Base-by-base conservation (phyloP, 2,113 vertebrate species). In the Calidris pygmaea region DNA sequence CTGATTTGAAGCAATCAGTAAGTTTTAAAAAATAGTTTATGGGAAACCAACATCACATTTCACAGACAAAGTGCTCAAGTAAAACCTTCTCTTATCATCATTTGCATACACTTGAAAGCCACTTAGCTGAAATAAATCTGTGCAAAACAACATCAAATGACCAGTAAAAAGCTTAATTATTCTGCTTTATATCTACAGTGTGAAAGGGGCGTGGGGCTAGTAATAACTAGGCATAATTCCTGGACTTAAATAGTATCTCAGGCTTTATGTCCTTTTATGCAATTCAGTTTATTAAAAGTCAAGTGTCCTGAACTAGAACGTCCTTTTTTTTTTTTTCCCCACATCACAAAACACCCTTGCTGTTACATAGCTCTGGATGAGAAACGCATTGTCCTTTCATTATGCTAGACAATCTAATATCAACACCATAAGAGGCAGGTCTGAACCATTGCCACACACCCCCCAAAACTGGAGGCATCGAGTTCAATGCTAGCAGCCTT, bases 81-180 rank as follows among this genome's bases (percentile, higher is more conserved):
- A 96, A 96, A 92, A 95, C 37, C 74, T 10, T 6, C 35, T 85
- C 55, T 87, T 90, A 90, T 76, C 84, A 88, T 59, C 89, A 76
- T 89, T 94, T 91, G 63, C 82, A 83, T 26, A 79, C 67, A 82
- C 9, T 68, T 89, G 32, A 95, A 96, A 93, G 63, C 30, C 60
- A 94, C 90, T 92, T 95, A 94, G 77, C 47, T 86, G 71, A 91
- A 95, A 90, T 90, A 95, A 93, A 93, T 70, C 76, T 63, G 75
- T 88, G 43, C 63, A 90, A 91, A 97, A 95, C 81, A 78, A 76
- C 88, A 94, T 47, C 12, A 97, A 96, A 96, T 90, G 87, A 91
- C 91, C 72, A 93, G n/a, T 56, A 91, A 93, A 94, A 50, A 78
- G 80, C 78, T 92, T 83, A 96, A 94, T 94, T 96, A 89, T 90